Evolutionary conservation across 2,113 vertebrate species (phyloP), one percentile per base, ranked within the genome.

Genomic region (Sylvia atricapilla): DNA sequence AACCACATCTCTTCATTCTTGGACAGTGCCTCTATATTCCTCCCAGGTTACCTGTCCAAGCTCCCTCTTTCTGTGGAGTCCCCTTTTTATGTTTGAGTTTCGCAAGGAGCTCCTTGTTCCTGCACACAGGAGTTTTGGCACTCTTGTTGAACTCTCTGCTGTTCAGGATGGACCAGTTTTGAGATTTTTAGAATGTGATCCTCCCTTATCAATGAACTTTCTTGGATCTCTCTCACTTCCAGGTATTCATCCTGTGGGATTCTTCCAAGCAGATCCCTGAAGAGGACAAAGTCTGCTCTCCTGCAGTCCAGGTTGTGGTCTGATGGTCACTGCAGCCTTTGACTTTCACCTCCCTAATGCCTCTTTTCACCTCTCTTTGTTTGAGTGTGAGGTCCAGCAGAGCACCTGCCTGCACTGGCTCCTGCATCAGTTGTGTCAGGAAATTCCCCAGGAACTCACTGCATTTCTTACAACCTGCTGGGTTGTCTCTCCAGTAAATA

Each of bases 201-300:
- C 30, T 50, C 55, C 24, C 6, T 4, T 37, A 63, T 8, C 33
- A 80, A 50, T 13, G 12, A 76, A 19, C 27, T 52, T 76, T 39
- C 47, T 60, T 39, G 30, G 23, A 35, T 24, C 12, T 59, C 13
- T 72, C 8, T 70, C 39, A 8, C 15, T 85, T 80, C 15, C 39
- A 59, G 58, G 19, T 7, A 6, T 37, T 82, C 66, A 44, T 24
- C 21, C 16, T 0, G 0, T 81, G 86, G 35, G 22, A 72, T 35
- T 70, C 15, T 53, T 70, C 30, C 49, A 68, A 19, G 27, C 35
- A 80, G 43, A 68, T 55, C 13, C 30, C 24, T 69, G 59, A 49
- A 49, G 27, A 84, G 16, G 41, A 21, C 10, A 17, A 78, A 56
- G 16, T 27, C 33, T 69, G 41, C 22, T 69, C 19, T 79, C 13